Base-by-base conservation (phyloP, 2,113 vertebrate genomes). In the Boulengeromyrus knoepffleri region DNA sequence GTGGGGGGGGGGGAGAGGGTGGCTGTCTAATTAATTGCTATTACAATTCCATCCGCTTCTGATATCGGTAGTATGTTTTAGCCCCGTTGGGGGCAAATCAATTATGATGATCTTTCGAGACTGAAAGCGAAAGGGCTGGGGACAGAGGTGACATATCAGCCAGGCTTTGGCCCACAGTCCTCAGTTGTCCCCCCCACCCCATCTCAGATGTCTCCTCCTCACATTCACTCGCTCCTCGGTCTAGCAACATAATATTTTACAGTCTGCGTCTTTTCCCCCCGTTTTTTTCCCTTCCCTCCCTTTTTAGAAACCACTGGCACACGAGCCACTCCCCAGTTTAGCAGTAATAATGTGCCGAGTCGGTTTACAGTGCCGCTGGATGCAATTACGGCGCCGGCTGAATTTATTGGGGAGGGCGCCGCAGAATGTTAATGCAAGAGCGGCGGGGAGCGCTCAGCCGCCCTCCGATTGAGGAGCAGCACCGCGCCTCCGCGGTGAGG, bases 121-220 rank as follows among this genome's bases (percentile, higher is more conserved):
- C 10, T 87, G 45, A 58, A 77, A 74, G 45, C 24, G 52, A 49
- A 62, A 80, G 31, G 15, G 31, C 85, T 45, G 66, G 31, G 80
- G 39, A 83, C 83, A 84, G 77, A 86, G 83, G 84, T 88, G 39
- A 66, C 88, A 87, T 84, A 66, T 46, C 39, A 24, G 88, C 70
- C 46, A 50, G 42, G 12, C 12, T 31, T 31, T 2, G 46, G 47
- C 74, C 66, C 27, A 5, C 19, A 2, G 3, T 15, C 27, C 27
- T 70, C 42, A 21, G 74, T 36, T 12, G 31, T 80, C 47, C 42
- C 15, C 15, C 42, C 88, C 27, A 3, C 15, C 31, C n/a, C 53
- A 56, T 56, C 53, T 56, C 53, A 9, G 6, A 62, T 9, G 24
- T 62, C 24, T 3, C 56, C 24, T 62, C 56, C 56, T 62, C 24